Evolutionary conservation across 2,888 invertebrate species (phyloP).

Genomic region (Ethmia dodecea): DNA sequence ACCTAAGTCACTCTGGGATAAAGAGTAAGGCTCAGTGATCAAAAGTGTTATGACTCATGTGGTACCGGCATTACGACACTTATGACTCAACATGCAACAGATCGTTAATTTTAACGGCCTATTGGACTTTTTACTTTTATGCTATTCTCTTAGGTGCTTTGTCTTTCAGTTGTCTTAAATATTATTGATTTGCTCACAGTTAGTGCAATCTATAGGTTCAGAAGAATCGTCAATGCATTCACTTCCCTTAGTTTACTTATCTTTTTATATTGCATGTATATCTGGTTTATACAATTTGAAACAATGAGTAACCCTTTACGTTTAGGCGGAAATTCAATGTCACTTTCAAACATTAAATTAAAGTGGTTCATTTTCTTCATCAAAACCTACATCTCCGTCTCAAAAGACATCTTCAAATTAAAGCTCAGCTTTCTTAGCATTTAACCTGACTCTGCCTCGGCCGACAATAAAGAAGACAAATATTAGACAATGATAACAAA

Average conservation of each 20-base stretch:
- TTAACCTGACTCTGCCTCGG: slow-evolving; percentile 22
- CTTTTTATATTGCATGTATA: slow-evolving; percentile 15
- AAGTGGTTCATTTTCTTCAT: slow-evolving; percentile 21
- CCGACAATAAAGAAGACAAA: slow-evolving; percentile 53
- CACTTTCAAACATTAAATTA: slow-evolving; percentile 12
- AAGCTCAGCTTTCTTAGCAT: slow-evolving; percentile 16
- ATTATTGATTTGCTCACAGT: too few species aligned
- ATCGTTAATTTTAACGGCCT: too few species aligned
- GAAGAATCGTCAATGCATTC: not conserved
- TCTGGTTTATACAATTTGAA: too few species aligned
- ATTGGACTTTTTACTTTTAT: too few species aligned
- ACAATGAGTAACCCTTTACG: slow-evolving; percentile 20
- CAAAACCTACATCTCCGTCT: slow-evolving; percentile 14
- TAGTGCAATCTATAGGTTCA: too few species aligned
- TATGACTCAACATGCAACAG: too few species aligned
- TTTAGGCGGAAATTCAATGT: slow-evolving; percentile 17
- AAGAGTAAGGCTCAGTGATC: too few species aligned
- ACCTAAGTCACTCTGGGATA: too few species aligned
- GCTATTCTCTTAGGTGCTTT: too few species aligned
- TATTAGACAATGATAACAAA: slow-evolving; percentile 59
- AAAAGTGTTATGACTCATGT: too few species aligned
- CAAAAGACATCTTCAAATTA: slow-evolving; percentile 16
- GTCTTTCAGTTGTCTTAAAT: too few species aligned
- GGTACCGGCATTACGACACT: too few species aligned
- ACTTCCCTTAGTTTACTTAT: not conserved